Percentiles rank a stretch among this genome's conserved stretches.
These are phyloP conservation scores for Seriola rivoliana DNA, from an alignment of 2,113 vertebrate species.

Conservation along the genomic window DNA sequence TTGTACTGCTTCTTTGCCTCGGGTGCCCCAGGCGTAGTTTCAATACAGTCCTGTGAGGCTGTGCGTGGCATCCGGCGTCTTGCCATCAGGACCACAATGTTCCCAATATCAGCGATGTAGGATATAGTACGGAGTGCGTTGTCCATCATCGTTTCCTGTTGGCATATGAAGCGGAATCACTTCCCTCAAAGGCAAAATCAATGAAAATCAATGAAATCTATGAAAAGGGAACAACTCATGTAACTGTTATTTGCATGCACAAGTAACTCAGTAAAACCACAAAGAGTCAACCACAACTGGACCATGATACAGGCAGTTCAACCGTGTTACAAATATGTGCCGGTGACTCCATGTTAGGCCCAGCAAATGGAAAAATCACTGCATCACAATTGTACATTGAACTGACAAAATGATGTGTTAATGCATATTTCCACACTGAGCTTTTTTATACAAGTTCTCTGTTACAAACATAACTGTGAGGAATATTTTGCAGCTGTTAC, in stretches of 20 bases:
- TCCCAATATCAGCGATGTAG: slow-evolving; percentile 97
- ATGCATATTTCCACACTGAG: background rate
- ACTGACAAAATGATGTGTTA: background rate
- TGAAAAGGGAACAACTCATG: background rate
- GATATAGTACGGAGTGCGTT: slow-evolving; percentile 97
- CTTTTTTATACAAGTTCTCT: background rate
- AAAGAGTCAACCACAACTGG: background rate
- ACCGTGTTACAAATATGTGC: background rate
- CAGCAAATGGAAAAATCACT: background rate
- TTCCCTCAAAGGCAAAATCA: background rate
- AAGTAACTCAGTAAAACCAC: background rate
- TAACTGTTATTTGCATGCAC: background rate
- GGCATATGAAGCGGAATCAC: slow-evolving; percentile 19
- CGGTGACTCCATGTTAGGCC: background rate
- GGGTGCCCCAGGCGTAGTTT: slow-evolving; percentile 92
- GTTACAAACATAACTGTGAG: background rate
- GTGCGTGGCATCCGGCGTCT: slow-evolving; percentile 94
- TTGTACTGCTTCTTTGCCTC: slow-evolving; percentile 99
- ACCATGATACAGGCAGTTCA: background rate
- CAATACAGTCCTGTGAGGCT: slow-evolving; percentile 96
- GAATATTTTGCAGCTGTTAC: background rate
- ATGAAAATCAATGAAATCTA: no score
- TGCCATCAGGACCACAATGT: slow-evolving; percentile 98
- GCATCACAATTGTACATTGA: background rate
- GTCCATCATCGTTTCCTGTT: slow-evolving; percentile 98